phyloP scores from a whole-genome alignment of 2,797 vertebrate species.

The Discoglossus pictus region DNA sequence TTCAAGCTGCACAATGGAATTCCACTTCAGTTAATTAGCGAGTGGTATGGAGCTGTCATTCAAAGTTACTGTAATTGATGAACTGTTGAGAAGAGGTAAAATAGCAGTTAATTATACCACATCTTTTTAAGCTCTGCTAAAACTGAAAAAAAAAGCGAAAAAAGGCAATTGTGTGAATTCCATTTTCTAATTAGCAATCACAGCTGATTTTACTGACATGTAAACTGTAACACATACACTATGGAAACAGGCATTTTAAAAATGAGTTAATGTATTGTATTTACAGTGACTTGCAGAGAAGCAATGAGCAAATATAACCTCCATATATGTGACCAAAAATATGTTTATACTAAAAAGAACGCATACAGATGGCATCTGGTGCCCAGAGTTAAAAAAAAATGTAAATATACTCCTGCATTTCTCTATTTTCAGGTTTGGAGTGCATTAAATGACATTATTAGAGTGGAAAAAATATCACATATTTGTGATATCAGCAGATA shows the following conservation, averaged over 20 bases:
- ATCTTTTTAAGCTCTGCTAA: slow-evolving; percentile 55
- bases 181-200: slow-evolving; percentile 73
- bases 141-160: slow-evolving; percentile 47
- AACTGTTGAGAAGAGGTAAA: slow-evolving; percentile 62
- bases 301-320: not conserved
- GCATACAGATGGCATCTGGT: too few relatives aligned
- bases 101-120: slow-evolving; percentile 64
- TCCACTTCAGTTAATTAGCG: not conserved
- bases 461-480: too few relatives aligned
- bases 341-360: too few relatives aligned
- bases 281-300: slow-evolving; percentile 60
- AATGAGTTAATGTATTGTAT: slow-evolving; percentile 70
- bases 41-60: not conserved
- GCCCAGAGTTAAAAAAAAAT: too few relatives aligned
- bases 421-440: too few relatives aligned
- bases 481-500: too few relatives aligned
- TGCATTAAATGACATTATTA: too few relatives aligned
- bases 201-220: slow-evolving; percentile 66
- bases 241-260: slow-evolving; percentile 57
- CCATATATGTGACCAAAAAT: slow-evolving; percentile 8
- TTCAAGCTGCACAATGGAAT: not conserved
- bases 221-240: slow-evolving; percentile 59
- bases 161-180: slow-evolving; percentile 59
- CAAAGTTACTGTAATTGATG: slow-evolving; percentile 53
- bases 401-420: too few relatives aligned